These are phyloP conservation scores for Aradus depressus DNA, from an alignment of 2,888 invertebrate species.

Conservation along the genomic window DNA sequence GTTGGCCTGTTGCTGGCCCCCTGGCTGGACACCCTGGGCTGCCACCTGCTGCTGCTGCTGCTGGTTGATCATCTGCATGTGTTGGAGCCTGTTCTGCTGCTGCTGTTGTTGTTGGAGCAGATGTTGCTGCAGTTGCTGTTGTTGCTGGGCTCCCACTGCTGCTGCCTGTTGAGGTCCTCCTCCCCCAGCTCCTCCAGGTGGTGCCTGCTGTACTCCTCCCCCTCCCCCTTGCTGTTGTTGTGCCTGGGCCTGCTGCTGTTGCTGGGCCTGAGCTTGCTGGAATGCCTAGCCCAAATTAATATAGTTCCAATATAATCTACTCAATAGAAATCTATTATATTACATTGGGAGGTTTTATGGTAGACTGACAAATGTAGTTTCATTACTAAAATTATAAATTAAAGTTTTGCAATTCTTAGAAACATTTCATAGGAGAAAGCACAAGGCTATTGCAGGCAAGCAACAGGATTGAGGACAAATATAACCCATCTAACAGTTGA, in stretches of 20 bases:
- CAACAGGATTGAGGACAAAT: too few species aligned
- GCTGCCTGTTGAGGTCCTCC: conserved; percentile 36
- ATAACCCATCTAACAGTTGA: too few species aligned
- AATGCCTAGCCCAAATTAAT: conserved; percentile 26
- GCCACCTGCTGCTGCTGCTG: conserved; percentile 45
- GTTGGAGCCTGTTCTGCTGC: conserved; percentile 38
- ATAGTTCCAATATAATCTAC: too few species aligned
- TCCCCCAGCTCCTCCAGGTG: conserved; percentile 45
- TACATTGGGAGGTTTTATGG: too few species aligned
- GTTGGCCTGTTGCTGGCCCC: conserved; percentile 44
- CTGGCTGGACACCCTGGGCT: conserved; percentile 37
- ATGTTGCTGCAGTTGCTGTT: conserved; percentile 36
- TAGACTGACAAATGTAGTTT: too few species aligned
- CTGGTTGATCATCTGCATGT: conserved; percentile 38
- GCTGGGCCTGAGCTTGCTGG: conserved; percentile 38
- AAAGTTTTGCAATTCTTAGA: too few species aligned
- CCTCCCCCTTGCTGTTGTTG: conserved; percentile 30
- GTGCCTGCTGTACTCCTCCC: conserved; percentile 34
- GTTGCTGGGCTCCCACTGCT: conserved; percentile 33
- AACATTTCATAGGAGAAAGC: neutral
- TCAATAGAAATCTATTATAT: too few species aligned
- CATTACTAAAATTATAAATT: too few species aligned
- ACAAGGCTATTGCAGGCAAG: neutral
- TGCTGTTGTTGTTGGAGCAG: conserved; percentile 37
- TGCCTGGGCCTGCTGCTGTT: conserved; percentile 37